Evolutionary conservation across 2,888 invertebrate species (phyloP), one percentile per base, ranked within the genome.

Genomic region (Empis stercorea): DNA sequence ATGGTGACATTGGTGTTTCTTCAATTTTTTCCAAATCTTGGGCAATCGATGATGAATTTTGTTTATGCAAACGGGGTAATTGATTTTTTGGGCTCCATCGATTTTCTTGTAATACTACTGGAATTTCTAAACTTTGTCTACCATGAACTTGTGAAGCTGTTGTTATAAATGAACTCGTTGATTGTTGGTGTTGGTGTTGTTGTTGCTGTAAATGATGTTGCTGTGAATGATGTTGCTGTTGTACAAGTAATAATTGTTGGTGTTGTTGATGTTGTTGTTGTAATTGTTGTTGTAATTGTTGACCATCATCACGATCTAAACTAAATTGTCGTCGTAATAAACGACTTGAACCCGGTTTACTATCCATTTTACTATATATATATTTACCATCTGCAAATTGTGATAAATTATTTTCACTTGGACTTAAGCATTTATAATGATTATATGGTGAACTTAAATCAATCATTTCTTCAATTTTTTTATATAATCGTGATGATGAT

Each of bases 401-500:
- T 10, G 67, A 62, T 5, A 70, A 55, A 50, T 71, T 71, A 53
- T 72, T 72, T 56, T 77, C 76, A 52, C 79, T 80, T 9, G 80
- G 80, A 57, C 80, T 79, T 17, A 80, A 70, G 61, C 80, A 83
- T 63, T 81, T 78, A 66, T 84, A 85, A 55, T 84, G 81, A 60
- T 81, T 80, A 64, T 84, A 86, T 3, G 84, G 81, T 0, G 80
- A 79, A 62, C 83, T 82, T 42, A 82, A 71, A 58, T 84, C 84
- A 56, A 70, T 68, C 61, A 70, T 67, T 52, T 70, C 68, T 53
- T 70, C 70, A 43, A 70, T 64, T 53, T 65, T 66, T 54, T 70
- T 70, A 46, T 69, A 70, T 0, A 70, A 52, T 1, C 68, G 57
- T 0, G 66, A 65, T 1, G 67, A 68, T 4, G 69, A 69, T 7